A percentile compares a stretch with the other conserved stretches of the same genome.
These are phyloP conservation scores for Morus bassanus DNA, from an alignment of 2,797 vertebrate species.

Conservation along the genomic window DNA sequence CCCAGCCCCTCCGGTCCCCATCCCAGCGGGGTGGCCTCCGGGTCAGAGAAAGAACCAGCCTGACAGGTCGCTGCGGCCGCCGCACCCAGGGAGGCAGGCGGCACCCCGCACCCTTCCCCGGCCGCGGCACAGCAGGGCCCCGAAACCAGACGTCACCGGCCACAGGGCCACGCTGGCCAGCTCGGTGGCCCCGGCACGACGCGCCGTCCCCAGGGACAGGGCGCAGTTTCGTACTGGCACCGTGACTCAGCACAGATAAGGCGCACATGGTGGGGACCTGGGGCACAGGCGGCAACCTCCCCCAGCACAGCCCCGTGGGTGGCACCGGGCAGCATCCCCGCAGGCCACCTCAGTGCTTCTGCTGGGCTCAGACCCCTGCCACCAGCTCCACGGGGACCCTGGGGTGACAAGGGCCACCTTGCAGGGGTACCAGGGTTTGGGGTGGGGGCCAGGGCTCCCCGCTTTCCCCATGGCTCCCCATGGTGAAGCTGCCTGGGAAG, in stretches of 20 bases:
- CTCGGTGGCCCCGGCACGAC: not conserved
- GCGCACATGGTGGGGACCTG: accelerated
- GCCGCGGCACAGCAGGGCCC: accelerated
- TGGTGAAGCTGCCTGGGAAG: not conserved
- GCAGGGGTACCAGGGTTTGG: not conserved
- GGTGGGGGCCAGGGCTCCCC: accelerated
- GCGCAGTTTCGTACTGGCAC: not conserved
- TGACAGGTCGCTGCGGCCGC: not conserved
- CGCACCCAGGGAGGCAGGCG: not conserved
- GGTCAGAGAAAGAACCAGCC: not conserved
- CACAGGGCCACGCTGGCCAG: accelerated
- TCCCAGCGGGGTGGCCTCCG: not conserved
- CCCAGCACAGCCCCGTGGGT: accelerated
- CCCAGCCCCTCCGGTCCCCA: not conserved
- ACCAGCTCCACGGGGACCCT: not conserved
- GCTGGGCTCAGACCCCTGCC: not conserved
- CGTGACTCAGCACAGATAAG: constrained; percentile 51
- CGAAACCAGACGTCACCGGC: accelerated
- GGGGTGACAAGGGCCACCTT: not conserved
- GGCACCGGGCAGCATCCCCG: accelerated
- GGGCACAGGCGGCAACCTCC: accelerated
- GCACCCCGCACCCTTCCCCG: not conserved
- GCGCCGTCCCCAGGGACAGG: not conserved
- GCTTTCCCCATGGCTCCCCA: not conserved
- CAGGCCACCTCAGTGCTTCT: accelerated